Percentiles rank a stretch among this genome's conserved stretches.
Evolutionary conservation across 2,113 vertebrate species (phyloP).

Genomic region (Collichthys lucidus): DNA sequence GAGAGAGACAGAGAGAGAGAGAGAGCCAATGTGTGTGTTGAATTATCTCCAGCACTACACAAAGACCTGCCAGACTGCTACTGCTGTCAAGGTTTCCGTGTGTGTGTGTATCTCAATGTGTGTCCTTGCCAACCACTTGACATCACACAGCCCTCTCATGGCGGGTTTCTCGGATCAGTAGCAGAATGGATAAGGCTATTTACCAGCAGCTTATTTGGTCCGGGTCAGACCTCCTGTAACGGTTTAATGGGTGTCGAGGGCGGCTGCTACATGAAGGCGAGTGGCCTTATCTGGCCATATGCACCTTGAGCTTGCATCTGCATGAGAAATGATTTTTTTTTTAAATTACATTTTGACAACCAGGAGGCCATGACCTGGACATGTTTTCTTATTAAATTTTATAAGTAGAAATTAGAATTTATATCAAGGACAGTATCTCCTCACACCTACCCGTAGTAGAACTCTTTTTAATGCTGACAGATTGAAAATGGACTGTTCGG

Average conservation of each 20-base stretch:
- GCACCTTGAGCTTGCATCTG: slow-evolving; percentile 72
- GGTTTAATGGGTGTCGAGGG: slow-evolving; percentile 62
- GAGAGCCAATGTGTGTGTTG: slow-evolving; percentile 27
- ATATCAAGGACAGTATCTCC: neutral
- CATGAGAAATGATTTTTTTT: slow-evolving; percentile 40
- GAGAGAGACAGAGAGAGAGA: neutral
- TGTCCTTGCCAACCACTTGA: slow-evolving; percentile 73
- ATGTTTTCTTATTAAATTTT: neutral
- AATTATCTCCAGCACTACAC: slow-evolving; percentile 59
- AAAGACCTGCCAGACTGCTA: slow-evolving; percentile 67
- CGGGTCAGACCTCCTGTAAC: slow-evolving; percentile 68
- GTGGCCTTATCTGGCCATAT: slow-evolving; percentile 57
- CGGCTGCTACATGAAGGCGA: slow-evolving; percentile 36
- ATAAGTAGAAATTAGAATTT: neutral
- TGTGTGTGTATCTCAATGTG: slow-evolving; percentile 37
- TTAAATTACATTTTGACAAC: slow-evolving; percentile 9
- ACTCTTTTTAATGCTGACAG: neutral
- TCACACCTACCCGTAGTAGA: neutral
- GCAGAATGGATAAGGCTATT: slow-evolving; percentile 78
- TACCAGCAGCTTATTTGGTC: slow-evolving; percentile 74
- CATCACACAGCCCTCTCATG: slow-evolving; percentile 75
- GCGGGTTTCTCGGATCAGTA: slow-evolving; percentile 69
- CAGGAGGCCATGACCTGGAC: neutral
- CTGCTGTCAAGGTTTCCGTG: slow-evolving; percentile 41
- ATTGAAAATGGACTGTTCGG: neutral